Percentiles rank a stretch among this genome's conserved stretches.
Conservation (phyloP, 2,888 invertebrate genomes). For the Zaprionus lineosus region DNA sequence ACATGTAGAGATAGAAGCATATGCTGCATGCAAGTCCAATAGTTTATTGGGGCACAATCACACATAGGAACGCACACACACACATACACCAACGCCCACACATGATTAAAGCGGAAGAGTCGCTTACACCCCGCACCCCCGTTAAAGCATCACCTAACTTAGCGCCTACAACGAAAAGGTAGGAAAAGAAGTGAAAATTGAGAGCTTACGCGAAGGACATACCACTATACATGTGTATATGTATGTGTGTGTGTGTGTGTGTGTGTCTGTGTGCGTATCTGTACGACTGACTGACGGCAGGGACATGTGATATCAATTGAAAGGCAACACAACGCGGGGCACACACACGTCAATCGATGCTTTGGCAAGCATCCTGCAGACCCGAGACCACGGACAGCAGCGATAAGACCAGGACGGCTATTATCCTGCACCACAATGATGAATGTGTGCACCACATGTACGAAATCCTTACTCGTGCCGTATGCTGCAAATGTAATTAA, state of each 20-base stretch:
- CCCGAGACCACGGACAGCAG: too few relatives aligned
- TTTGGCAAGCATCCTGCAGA: constrained; percentile 23
- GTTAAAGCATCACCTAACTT: constrained; percentile 30
- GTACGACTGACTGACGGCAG: constrained; percentile 38
- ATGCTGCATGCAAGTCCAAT: too few relatives aligned
- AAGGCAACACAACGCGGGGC: constrained; percentile 37
- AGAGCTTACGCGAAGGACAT: constrained; percentile 44
- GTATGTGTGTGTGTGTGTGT: constrained; percentile 3
- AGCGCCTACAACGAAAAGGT: constrained; percentile 39
- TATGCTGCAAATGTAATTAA: constrained; percentile 71
- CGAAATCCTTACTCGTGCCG: constrained; percentile 32
- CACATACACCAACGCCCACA: constrained; percentile 1
- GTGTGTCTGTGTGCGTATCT: constrained; percentile 14
- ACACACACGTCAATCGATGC: constrained; percentile 36
- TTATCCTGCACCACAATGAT: constrained; percentile 52
- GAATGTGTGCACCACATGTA: constrained; percentile 57
- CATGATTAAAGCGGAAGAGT: constrained; percentile 40
- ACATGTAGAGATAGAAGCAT: too few relatives aligned
- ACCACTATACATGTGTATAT: background rate
- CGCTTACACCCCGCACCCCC: constrained; percentile 11
- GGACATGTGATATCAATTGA: constrained; percentile 64
- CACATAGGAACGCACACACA: constrained; percentile 12
- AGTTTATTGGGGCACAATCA: too few relatives aligned
- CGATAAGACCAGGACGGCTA: constrained; percentile 29
- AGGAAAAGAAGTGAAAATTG: constrained; percentile 50